These are phyloP conservation scores for Apamea anceps DNA, from an alignment of 2,888 invertebrate genomes.

Conservation along the genomic window DNA sequence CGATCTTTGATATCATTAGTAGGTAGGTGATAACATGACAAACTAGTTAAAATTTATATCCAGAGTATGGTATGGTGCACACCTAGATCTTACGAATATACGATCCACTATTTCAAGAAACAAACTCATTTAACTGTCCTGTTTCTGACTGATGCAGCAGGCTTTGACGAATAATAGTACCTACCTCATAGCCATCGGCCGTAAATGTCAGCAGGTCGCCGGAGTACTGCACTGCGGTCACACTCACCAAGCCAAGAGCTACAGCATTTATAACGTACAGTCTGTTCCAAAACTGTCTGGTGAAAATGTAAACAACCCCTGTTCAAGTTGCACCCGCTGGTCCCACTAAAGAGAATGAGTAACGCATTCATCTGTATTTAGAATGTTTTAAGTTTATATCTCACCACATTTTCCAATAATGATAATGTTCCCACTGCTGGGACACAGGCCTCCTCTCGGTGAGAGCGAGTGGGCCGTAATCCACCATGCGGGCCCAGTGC, in stretches of 20 bases:
- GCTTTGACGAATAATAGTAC: constrained; percentile 14
- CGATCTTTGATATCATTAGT: background rate
- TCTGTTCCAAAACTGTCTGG: background rate
- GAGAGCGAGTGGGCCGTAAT: no score
- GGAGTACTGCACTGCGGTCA: constrained; percentile 31
- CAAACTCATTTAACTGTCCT: background rate
- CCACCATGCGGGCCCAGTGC: no score
- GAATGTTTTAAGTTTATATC: background rate
- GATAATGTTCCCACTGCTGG: background rate
- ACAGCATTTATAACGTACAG: background rate
- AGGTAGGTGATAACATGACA: background rate
- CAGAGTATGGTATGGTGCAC: no score
- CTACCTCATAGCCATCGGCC: background rate
- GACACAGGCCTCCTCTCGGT: no score
- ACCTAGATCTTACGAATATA: background rate
- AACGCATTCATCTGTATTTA: background rate
- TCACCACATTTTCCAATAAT: background rate
- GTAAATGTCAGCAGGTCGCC: constrained; percentile 29
- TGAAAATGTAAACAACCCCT: background rate
- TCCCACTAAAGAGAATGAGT: no score
- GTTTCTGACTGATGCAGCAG: background rate
- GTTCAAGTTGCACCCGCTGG: background rate
- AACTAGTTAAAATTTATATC: background rate
- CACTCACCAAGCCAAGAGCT: background rate
- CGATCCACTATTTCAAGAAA: background rate